Evolutionary conservation across 2,888 invertebrate species (phyloP).

Genomic region (Tipula lateralis): DNA sequence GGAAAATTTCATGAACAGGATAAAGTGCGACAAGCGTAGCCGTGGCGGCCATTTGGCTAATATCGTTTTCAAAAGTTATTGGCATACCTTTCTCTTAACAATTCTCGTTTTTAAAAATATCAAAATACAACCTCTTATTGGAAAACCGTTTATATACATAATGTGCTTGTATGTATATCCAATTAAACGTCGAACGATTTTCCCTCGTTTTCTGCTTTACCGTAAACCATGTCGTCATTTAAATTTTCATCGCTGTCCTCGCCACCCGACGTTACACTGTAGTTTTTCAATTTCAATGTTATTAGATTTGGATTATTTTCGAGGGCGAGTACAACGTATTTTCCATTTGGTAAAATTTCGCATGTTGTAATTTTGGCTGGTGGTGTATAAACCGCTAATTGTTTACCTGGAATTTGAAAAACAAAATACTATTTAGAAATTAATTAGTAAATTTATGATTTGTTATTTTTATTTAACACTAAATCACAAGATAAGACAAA

Average conservation of each 20-base stretch:
- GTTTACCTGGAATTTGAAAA: constrained; percentile 56
- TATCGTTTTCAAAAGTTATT: too few relatives aligned
- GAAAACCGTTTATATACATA: not conserved
- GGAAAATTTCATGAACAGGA: too few relatives aligned
- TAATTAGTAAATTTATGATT: not conserved
- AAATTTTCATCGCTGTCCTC: constrained; percentile 38
- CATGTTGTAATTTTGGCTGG: constrained; percentile 68
- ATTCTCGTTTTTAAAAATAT: too few relatives aligned
- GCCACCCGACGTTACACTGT: constrained; percentile 32
- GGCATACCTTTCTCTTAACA: too few relatives aligned
- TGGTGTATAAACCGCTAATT: constrained; percentile 75
- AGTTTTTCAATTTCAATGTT: constrained; percentile 55
- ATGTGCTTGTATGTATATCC: not conserved
- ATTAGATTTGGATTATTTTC: constrained; percentile 61
- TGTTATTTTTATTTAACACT: too few relatives aligned
- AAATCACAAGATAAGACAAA: too few relatives aligned
- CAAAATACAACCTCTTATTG: too few relatives aligned
- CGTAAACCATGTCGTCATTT: constrained; percentile 48
- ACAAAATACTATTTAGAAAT: not conserved
- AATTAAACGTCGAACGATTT: constrained; percentile 54
- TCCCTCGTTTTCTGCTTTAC: constrained; percentile 55
- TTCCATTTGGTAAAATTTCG: constrained; percentile 70
- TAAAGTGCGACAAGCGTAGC: too few relatives aligned
- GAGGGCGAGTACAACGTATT: constrained; percentile 63
- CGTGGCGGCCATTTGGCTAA: too few relatives aligned